Evolutionary conservation across 2,888 invertebrate genomes (phyloP), one percentile per base, ranked within the genome.

Genomic region (Trachelus tabidus): DNA sequence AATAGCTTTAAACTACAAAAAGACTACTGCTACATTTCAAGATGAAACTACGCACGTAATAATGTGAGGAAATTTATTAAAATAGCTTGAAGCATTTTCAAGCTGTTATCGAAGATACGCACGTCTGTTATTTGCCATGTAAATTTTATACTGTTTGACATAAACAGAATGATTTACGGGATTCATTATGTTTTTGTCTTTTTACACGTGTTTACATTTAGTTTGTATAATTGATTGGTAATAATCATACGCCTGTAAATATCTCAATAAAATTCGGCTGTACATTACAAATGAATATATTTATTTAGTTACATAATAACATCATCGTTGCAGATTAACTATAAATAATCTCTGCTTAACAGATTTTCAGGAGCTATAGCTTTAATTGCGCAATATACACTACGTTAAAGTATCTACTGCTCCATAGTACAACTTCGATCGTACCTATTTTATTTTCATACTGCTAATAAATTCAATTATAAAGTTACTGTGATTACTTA

Each of bases 341-440:
- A 11, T 30, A 71, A 71, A 11, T 34, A 33, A 3, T 34, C 12
- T 30, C 23, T 33, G 30, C 2, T 71, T 71, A 15, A 71, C 1
- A 23, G 6, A 56, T 71, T 71, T 71, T 11, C 15, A n/a, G 11
- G 30, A 11, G 12, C 31, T 33, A 34, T 33, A 30, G 31, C 23
- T 34, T 30, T 71, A 71, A 34, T 12, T 71, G 11, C 12, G 9
- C 9, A 56, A 56, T 56, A 23, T 56, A 79, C 77, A 81, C 76
- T 81, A 77, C 73, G 76, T 79, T 76, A 71, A 37, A 73, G 40
- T 80, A 69, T 23, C 9, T 31, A n/a, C 34, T 30, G n/a, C 31
- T 30, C 68, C 12, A 12, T 31, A 33, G 73, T 76, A 23, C 23
- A 56, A 23, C 23, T 23, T 9, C 23, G 23, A 56, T 23, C 9